Conservation (phyloP, 2,797 vertebrate genomes). For the Poeciliopsis turneri region DNA sequence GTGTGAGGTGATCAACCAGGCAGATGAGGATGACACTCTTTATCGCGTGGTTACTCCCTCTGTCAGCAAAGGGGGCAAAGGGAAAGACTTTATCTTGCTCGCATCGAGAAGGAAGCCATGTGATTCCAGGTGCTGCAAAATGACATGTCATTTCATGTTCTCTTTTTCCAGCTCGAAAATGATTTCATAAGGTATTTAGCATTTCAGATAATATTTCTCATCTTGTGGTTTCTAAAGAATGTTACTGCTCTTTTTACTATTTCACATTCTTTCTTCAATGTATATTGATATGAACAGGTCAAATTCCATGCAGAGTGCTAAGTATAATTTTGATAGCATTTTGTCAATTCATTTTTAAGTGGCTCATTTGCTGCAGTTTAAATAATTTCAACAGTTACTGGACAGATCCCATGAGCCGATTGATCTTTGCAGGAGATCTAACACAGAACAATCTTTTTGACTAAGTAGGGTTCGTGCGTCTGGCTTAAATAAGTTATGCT, state of each 20-base stretch:
- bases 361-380: neutral
- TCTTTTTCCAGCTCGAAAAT: neutral
- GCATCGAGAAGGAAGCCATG: constrained; percentile 91
- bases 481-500: neutral
- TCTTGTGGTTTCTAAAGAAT: neutral
- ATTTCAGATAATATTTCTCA: neutral
- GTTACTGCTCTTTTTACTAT: neutral
- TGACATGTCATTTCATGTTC: neutral
- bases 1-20: constrained; percentile 87
- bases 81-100: constrained; percentile 91
- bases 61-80: constrained; percentile 79
- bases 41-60: constrained; percentile 87
- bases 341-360: neutral
- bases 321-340: neutral
- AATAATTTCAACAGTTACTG: neutral
- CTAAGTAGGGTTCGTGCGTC: neutral
- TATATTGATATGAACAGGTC: neutral
- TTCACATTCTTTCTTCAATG: neutral
- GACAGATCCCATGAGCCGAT: neutral
- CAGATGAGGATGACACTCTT: constrained; percentile 90
- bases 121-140: constrained; percentile 81
- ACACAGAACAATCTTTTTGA: neutral
- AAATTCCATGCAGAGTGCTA: neutral
- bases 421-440: neutral
- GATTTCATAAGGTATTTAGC: neutral